Evolutionary conservation across 2,888 invertebrate species (phyloP).

Genomic region (Pterobdella sp.): DNA sequence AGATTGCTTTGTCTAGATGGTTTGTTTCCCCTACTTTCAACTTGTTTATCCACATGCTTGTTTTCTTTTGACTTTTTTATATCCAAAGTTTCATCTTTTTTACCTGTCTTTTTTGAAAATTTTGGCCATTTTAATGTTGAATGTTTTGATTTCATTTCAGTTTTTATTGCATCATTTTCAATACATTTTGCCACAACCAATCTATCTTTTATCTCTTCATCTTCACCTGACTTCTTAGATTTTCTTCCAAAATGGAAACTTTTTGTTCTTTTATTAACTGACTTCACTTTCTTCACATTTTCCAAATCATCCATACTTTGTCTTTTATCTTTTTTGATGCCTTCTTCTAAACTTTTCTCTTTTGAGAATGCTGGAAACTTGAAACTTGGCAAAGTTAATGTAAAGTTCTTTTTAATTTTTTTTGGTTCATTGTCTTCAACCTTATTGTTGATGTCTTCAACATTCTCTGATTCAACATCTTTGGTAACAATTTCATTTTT

Average conservation of each 20-base stretch:
- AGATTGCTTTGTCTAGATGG: background rate
- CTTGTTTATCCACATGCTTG: background rate
- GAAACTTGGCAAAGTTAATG: background rate
- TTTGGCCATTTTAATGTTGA: background rate
- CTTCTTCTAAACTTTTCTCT: background rate
- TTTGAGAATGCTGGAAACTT: background rate
- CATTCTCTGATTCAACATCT: too few species aligned
- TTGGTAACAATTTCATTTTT: background rate
- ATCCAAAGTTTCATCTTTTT: background rate
- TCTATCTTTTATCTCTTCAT: background rate
- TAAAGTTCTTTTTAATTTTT: slow-evolving; percentile 5
- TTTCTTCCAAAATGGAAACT: slow-evolving; percentile 10
- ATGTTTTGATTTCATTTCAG: background rate
- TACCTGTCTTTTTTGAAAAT: background rate
- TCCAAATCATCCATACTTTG: background rate
- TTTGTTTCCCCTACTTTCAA: background rate
- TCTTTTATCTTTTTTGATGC: background rate
- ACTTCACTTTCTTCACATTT: slow-evolving; percentile 2
- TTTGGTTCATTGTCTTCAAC: background rate
- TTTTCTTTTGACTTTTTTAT: background rate
- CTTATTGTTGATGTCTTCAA: too few species aligned
- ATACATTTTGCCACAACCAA: background rate
- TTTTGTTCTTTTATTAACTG: background rate
- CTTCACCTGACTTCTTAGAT: slow-evolving; percentile 3
- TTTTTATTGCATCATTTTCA: background rate